Conservation (phyloP, 2,888 invertebrate species). For the Hermaeophaga mercurialis region DNA sequence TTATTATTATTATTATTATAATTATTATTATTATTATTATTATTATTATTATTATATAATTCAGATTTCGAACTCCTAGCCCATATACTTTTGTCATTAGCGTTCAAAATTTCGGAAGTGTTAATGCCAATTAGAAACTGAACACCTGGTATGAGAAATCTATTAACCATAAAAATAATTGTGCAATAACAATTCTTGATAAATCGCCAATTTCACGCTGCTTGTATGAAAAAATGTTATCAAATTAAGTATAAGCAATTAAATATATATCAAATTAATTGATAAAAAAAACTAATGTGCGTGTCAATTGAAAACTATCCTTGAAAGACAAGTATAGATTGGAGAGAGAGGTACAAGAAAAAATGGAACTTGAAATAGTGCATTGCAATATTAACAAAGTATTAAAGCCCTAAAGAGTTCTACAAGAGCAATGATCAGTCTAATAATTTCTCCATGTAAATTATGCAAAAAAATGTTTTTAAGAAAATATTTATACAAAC, state of each 20-base stretch:
- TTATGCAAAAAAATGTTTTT: too few relatives aligned
- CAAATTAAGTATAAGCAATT: not conserved
- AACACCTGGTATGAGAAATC: slow-evolving; percentile 14
- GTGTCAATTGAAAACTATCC: not conserved
- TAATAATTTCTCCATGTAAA: too few relatives aligned
- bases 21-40: too few relatives aligned
- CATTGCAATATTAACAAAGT: too few relatives aligned
- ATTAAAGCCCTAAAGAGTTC: too few relatives aligned
- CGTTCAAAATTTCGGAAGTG: slow-evolving; percentile 6
- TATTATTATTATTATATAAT: too few relatives aligned
- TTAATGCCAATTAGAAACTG: slow-evolving; percentile 5
- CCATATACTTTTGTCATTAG: not conserved
- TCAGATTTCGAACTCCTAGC: too few relatives aligned
- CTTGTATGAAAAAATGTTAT: not conserved
- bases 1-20: too few relatives aligned
- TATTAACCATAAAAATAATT: slow-evolving; percentile 9
- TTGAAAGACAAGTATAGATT: not conserved
- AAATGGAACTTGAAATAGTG: too few relatives aligned
- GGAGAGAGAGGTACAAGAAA: too few relatives aligned
- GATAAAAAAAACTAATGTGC: slow-evolving; percentile 1
- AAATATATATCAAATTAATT: not conserved
- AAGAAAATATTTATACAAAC: too few relatives aligned
- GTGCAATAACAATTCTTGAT: slow-evolving; percentile 2
- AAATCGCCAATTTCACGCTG: slow-evolving; percentile 6
- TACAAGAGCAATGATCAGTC: too few relatives aligned